Conservation (phyloP, 2,797 vertebrate species). For the Paguma larvata region DNA sequence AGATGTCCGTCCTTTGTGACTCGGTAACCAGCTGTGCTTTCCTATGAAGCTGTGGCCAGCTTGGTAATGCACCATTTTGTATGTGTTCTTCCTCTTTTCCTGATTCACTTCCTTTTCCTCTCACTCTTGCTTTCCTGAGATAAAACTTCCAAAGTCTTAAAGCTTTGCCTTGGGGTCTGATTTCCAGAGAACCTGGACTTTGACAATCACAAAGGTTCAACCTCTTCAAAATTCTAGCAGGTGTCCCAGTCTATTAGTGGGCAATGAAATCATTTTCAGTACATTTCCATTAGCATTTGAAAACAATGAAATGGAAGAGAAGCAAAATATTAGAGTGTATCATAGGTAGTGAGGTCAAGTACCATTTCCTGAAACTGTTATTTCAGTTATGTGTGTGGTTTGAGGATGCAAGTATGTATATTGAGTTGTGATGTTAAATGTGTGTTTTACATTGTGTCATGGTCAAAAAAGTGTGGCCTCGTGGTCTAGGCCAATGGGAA, state of each 20-base stretch:
- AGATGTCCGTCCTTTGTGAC: neutral
- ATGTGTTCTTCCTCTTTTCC: neutral
- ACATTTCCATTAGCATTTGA: neutral
- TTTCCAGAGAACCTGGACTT: neutral
- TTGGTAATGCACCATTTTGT: neutral
- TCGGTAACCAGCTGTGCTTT: neutral
- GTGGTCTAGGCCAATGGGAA: neutral
- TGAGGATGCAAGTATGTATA: neutral
- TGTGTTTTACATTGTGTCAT: neutral
- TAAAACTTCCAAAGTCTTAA: conserved; percentile 4
- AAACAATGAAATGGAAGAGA: conserved; percentile 27
- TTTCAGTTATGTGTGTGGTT: neutral
- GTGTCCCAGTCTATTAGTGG: neutral
- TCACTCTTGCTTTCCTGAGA: conserved; percentile 41
- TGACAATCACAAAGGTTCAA: neutral
- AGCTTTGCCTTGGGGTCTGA: neutral
- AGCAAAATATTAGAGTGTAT: neutral
- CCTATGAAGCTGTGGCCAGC: neutral
- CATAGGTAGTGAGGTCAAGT: neutral
- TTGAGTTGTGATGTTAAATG: neutral
- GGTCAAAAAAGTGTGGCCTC: neutral
- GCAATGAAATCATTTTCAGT: neutral
- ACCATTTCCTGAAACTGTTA: neutral
- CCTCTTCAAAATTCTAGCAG: neutral
- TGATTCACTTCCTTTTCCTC: conserved; percentile 6